phyloP scores from a whole-genome alignment of 2,113 vertebrate species.

The Dicrurus megarhynchus region DNA sequence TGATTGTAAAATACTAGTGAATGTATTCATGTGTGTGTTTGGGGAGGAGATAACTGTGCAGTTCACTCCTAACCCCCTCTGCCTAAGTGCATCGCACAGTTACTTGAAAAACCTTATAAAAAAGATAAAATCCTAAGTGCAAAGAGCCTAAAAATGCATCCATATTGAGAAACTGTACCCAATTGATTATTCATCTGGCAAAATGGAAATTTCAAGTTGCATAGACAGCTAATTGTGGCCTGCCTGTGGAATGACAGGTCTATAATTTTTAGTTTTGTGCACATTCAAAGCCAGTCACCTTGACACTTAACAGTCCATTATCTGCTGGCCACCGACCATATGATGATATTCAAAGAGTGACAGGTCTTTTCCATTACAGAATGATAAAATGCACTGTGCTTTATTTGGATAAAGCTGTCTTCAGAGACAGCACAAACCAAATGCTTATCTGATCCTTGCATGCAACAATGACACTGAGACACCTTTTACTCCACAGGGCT shows the following conservation, averaged over 20 bases:
- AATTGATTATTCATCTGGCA: constrained; percentile 79
- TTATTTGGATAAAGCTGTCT: constrained; percentile 78
- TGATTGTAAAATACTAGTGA: neutral
- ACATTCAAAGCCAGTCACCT: constrained; percentile 84
- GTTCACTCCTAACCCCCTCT: constrained; percentile 39
- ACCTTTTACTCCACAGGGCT: constrained; percentile 53
- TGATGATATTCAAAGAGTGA: constrained; percentile 79
- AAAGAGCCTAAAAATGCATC: constrained; percentile 63
- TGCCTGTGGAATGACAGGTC: constrained; percentile 80
- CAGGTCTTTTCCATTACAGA: constrained; percentile 76
- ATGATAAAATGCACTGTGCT: constrained; percentile 73
- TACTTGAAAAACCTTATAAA: constrained; percentile 49
- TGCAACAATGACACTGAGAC: neutral
- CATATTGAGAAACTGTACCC: constrained; percentile 67
- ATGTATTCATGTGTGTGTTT: neutral
- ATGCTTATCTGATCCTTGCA: constrained; percentile 53
- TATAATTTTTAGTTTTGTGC: constrained; percentile 86
- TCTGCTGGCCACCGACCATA: constrained; percentile 77
- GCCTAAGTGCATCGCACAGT: constrained; percentile 31
- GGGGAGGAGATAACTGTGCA: neutral
- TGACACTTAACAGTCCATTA: constrained; percentile 84
- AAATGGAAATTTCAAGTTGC: constrained; percentile 82
- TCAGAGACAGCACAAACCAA: constrained; percentile 59
- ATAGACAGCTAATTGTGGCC: constrained; percentile 81
- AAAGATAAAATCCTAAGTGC: constrained; percentile 35